Evolutionary conservation across 2,113 vertebrate genomes (phyloP), one percentile per base, ranked within the genome.

Genomic region (Pseudopodoces humilis): DNA sequence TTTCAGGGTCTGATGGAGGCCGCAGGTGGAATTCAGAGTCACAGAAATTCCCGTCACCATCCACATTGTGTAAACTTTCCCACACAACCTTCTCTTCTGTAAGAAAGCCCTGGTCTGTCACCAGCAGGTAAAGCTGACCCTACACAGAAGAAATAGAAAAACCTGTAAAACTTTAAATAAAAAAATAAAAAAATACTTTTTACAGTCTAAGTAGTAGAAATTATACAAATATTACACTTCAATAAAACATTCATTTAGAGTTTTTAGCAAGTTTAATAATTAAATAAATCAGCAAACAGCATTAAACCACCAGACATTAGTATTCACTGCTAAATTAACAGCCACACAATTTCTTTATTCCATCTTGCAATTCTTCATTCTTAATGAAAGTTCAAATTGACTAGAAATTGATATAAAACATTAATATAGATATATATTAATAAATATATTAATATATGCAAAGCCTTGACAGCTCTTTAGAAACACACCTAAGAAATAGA

Each of bases 41-140:
- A 72, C 99, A 99, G 97, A 99, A 99, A 92, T 99, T 99, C 53
- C 99, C 98, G 31, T 99, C 99, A 41, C 99, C 99, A 22, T 99
- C 99, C 17, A 99, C 99, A 37, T 99, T 99, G 93, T 99, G 99
- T 50, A 99, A 98, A 96, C 99, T 99, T 97, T 99, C 99, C 99
- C 99, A 99, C 58, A 99, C 99, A 86, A 99, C 98, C 92, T 99
- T 99, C 97, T 99, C 99, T 96, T 99, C 99, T 6, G 99, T 99
- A 84, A 99, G 98, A 97, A 99, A 99, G 41, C 99, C 99, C 97
- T 99, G 99, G 96, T 99, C 99, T 68, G 99, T 99, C 88, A 99
- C 99, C 96, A 99, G 97, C 91, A 99, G 98, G 97, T 99, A 99
- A 74, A 99, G 98, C 88, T 99, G 99, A 96, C 99, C 99, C 99